Conservation (phyloP, 2,888 invertebrate genomes). For the Arctia plantaginis region DNA sequence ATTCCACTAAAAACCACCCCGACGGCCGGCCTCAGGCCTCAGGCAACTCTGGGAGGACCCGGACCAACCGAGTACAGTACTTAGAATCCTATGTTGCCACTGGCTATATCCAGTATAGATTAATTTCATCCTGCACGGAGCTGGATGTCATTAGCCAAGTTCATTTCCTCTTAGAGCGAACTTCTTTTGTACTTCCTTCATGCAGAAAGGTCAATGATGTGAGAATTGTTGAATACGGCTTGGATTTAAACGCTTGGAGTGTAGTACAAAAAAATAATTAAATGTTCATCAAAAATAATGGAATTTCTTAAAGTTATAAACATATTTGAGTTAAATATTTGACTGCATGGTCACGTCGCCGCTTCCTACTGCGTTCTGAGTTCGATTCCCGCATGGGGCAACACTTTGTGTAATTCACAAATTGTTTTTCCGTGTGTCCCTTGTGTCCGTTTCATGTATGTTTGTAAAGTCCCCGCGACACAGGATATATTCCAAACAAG, state of each 20-base stretch:
- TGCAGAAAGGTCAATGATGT: constrained; percentile 35
- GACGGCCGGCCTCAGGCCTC: no score
- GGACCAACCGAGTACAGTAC: no score
- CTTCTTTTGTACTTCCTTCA: constrained; percentile 36
- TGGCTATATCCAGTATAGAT: neutral
- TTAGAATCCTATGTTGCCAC: neutral
- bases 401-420: no score
- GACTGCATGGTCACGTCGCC: no score
- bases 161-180: constrained; percentile 38
- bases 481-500: no score
- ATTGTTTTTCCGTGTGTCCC: no score
- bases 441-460: no score
- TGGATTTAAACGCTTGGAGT: neutral
- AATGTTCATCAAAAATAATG: neutral
- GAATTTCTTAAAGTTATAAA: neutral
- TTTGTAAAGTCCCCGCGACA: no score
- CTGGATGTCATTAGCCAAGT: constrained; percentile 29
- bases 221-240: constrained; percentile 6
- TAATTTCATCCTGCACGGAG: constrained; percentile 14
- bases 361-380: no score
- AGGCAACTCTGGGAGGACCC: no score
- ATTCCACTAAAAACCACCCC: no score
- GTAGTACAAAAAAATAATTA: neutral
- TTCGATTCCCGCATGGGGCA: no score
- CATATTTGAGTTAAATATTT: neutral